Percentiles rank a stretch among this genome's conserved stretches.
Evolutionary conservation across 2,797 vertebrate genomes (phyloP).

Genomic region (Oreonectes daqikongensis): DNA sequence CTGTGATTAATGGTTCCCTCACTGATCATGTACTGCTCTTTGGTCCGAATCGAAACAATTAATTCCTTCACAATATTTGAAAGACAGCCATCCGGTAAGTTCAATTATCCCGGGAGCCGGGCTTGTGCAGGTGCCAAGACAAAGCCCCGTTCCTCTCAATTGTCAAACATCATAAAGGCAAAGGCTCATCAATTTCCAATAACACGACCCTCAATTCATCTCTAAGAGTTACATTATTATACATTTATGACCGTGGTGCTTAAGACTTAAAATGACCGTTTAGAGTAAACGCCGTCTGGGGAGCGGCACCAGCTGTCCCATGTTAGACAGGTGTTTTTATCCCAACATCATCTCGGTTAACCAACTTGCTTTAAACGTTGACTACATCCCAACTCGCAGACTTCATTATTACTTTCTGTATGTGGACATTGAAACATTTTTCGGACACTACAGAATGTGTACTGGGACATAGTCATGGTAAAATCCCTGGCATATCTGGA

Average conservation of each 20-base stretch:
- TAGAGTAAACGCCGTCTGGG: conserved; percentile 13
- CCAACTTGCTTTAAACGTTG: not conserved
- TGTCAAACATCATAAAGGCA: conserved; percentile 39
- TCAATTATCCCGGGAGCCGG: conserved; percentile 21
- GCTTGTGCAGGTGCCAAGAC: conserved; percentile 24
- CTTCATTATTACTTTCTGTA: not conserved
- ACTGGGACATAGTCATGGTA: conserved; percentile 1
- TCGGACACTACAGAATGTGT: not conserved
- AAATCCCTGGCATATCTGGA: not conserved
- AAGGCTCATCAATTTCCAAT: conserved; percentile 43
- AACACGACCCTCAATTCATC: conserved; percentile 25
- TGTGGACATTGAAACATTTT: no score
- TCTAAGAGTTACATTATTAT: conserved; percentile 31
- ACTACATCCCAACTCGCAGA: not conserved
- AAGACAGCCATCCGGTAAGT: conserved; percentile 33
- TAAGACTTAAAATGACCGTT: conserved; percentile 12
- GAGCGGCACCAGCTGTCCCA: not conserved
- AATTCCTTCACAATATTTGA: conserved; percentile 50
- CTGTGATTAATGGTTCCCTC: conserved; percentile 40
- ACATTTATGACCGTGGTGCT: conserved; percentile 30
- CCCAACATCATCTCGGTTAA: not conserved
- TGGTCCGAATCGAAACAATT: conserved; percentile 39
- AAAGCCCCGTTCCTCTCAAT: conserved; percentile 22
- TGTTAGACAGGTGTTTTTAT: not conserved
- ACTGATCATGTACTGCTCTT: conserved; percentile 37